Evolutionary conservation across 1,140 invertebrate species (phyloP).

Genomic region (Popillia japonica): DNA sequence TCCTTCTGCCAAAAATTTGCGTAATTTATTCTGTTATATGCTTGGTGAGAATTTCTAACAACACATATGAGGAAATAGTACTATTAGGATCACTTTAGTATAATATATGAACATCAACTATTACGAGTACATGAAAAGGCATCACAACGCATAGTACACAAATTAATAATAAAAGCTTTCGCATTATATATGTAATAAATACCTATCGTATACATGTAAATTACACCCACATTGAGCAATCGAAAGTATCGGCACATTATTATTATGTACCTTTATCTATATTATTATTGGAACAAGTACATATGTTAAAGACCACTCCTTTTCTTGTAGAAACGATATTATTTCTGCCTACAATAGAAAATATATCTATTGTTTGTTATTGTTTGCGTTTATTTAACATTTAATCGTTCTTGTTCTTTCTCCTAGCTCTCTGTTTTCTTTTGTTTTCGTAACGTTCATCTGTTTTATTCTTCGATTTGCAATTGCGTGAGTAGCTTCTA

Average conservation of each 20-base stretch:
- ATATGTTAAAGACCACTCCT: conserved; percentile 51
- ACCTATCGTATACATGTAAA: conserved; percentile 45
- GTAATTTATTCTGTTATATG: too few relatives aligned
- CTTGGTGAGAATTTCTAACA: too few relatives aligned
- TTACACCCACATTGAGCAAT: conserved; percentile 46
- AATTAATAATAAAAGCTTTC: conserved; percentile 32
- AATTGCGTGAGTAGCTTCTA: not conserved
- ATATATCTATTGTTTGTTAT: conserved; percentile 47
- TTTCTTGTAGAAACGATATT: conserved; percentile 45
- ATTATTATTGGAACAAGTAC: conserved; percentile 51
- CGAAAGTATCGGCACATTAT: conserved; percentile 47
- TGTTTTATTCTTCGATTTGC: conserved; percentile 18
- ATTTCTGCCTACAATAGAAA: conserved; percentile 47
- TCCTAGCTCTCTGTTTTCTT: not conserved
- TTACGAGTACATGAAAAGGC: not conserved
- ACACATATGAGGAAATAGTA: too few relatives aligned
- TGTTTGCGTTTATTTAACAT: conserved; percentile 36
- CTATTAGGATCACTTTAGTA: too few relatives aligned
- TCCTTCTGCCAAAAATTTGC: too few relatives aligned
- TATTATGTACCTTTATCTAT: conserved; percentile 51
- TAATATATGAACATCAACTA: not conserved
- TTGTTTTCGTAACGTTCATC: not conserved
- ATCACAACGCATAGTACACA: not conserved
- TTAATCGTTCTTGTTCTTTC: conserved; percentile 33
- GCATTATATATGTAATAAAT: conserved; percentile 40